Conservation (phyloP, 2,113 vertebrate species). For the Regulus satrapa region DNA sequence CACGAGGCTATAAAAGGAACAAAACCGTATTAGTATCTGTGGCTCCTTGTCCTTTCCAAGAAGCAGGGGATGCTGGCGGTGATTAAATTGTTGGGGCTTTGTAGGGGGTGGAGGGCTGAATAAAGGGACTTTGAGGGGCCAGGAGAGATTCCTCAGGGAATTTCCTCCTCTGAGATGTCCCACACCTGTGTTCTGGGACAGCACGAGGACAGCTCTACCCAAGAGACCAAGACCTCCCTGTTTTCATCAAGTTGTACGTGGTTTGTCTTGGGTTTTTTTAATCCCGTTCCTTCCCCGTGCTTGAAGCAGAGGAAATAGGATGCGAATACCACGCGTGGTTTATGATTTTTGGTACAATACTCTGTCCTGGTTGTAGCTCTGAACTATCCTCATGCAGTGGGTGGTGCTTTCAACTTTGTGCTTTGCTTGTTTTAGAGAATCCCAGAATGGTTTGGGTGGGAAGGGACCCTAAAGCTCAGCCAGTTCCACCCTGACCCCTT, state of each 20-base stretch:
- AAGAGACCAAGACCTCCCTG: neutral
- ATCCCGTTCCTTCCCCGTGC: neutral
- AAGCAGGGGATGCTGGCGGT: neutral
- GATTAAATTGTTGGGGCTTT: neutral
- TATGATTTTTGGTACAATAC: neutral
- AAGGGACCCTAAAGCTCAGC: neutral
- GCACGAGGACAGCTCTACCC: neutral
- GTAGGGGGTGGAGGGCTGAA: neutral
- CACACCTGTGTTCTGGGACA: neutral
- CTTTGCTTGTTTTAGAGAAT: neutral
- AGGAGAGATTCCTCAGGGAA: neutral
- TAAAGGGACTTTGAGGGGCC: neutral
- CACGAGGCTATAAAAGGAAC: neutral
- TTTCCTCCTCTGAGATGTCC: neutral
- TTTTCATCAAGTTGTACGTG: neutral
- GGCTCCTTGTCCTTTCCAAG: neutral
- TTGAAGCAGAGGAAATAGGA: neutral
- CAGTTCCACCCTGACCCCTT: neutral
- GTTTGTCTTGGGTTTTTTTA: neutral
- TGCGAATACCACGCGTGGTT: neutral
- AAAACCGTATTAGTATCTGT: neutral
- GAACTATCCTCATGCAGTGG: accelerated
- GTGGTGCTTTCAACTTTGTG: neutral
- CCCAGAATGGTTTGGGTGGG: neutral
- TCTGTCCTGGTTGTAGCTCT: neutral